Base-by-base conservation (phyloP, 2,113 vertebrate genomes). In the Phaetusa simplex region DNA sequence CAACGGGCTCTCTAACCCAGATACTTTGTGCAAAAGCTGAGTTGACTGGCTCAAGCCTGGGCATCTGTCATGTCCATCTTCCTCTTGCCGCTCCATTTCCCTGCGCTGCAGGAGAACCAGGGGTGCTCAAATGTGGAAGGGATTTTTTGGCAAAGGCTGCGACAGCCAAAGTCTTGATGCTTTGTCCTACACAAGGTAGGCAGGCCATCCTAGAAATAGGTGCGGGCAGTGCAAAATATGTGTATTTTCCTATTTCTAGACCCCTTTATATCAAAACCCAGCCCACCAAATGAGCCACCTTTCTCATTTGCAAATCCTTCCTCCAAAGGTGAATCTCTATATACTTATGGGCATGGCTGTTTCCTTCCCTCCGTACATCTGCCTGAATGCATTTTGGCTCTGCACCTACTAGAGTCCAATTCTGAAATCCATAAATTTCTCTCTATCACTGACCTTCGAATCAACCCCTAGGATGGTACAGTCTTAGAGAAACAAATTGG, bases 41-140 rank as follows among this genome's bases (percentile, higher is more conserved):
- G 76, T 58, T 50, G 92, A n/a, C n/a, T 66, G 78, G 73, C 83
- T 82, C 78, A 27, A 59, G 53, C 40, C 6, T 94, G 93, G 94
- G 69, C 93, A 94, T 86, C 93, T 95, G 91, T 91, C 78, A 14
- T 32, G 69, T 40, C 74, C 86, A 80, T 91, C 86, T 69, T 94
- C 83, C 69, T 67, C 86, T 96, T 96, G 66, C 94, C 12, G 82
- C 94, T 95, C 96, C 93, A 96, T 91, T 97, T 97, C 93, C 74
- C 76, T 30, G 78, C 89, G 0, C 89, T 50, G 53, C 94, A 86
- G 69, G 84, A 72, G 78, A 34, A 45, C 58, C 78, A 77, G 61
- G 77, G 67, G 26, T 50, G 58, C 52, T 78, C 34, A 92, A 24
- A 92, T 36, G 15, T 67, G 12, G 47, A 96, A 69, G 30, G 23